Evolutionary conservation across 2,888 invertebrate genomes (phyloP), one percentile per base, ranked within the genome.

Genomic region (Dynastes hyllus): DNA sequence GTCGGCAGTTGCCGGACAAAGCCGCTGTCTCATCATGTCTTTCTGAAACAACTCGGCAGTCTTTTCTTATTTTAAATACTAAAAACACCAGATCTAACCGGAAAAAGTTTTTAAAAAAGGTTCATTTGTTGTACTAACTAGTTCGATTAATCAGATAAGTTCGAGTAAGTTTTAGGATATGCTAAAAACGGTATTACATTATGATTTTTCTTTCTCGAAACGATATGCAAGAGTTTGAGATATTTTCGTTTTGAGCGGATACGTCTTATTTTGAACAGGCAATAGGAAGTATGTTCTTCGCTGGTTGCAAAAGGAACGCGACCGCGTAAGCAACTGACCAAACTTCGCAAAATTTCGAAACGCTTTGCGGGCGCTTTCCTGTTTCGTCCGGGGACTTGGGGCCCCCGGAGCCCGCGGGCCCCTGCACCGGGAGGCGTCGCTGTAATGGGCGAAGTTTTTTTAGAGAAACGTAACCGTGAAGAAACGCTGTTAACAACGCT

Each of bases 371-470:
- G 71, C 71, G 71, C 58, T 55, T 71, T 55, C 55, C 71, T 16
- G 55, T 71, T 70, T 29, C 22, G n/a, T 58, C 22, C 22, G 61
- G 51, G 50, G 73, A 75, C 73, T 45, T 75, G 73, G n/a, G n/a
- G n/a, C n/a, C 29, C 50, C 27, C 16, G 51, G 29, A 75, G 73
- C 63, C 73, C 45, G 61, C 73, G 16, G 73, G 61, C 73, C 63
- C 73, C 61, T 61, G 73, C 16, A 69, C 69, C 27, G 27, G 51
- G 51, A 51, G 69, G 53, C 71, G 71, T 55, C 29, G 71, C 70
- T 32, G 8, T 53, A 11, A n/a, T n/a, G n/a, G n/a, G n/a, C n/a
- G n/a, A n/a, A n/a, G n/a, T n/a, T n/a, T n/a, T n/a, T n/a, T n/a
- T n/a, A n/a, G n/a, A n/a, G 32, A 58, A 58, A 58, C 4, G 55